Conservation (phyloP, 2,113 vertebrate species). For the Colius striatus region DNA sequence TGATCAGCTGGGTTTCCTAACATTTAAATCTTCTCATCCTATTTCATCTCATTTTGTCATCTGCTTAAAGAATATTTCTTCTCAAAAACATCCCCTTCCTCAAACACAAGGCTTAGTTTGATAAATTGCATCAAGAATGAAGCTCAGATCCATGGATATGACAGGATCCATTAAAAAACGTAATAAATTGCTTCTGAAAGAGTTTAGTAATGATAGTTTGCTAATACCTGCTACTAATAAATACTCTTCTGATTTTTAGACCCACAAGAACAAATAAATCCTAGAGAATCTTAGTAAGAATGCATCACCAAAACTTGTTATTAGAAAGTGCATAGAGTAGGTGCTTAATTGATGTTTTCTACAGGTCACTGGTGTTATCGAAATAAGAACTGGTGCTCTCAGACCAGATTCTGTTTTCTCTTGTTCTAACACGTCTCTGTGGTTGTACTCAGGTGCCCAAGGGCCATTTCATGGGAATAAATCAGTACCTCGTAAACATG, state of each 20-base stretch:
- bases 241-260: neutral
- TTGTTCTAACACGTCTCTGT: neutral
- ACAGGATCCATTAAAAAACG: slow-evolving; percentile 11
- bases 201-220: neutral
- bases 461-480: neutral
- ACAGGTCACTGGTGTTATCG: neutral
- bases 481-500: neutral
- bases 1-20: slow-evolving; percentile 39
- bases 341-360: neutral
- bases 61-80: slow-evolving; percentile 26
- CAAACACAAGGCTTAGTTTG: slow-evolving; percentile 53
- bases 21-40: neutral
- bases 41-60: slow-evolving; percentile 44
- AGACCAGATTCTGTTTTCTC: neutral
- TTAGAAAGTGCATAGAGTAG: neutral
- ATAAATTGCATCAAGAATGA: slow-evolving; percentile 47
- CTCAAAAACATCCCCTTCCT: slow-evolving; percentile 11
- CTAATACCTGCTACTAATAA: neutral
- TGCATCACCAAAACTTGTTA: neutral
- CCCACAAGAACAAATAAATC: neutral
- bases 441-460: neutral
- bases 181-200: slow-evolving; percentile 27
- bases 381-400: neutral
- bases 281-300: neutral
- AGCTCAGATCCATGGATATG: neutral